A percentile compares a stretch with the other conserved stretches of the same genome.
Conservation (phyloP, 1,140 invertebrate species). For the Drosophila ogumai region DNA sequence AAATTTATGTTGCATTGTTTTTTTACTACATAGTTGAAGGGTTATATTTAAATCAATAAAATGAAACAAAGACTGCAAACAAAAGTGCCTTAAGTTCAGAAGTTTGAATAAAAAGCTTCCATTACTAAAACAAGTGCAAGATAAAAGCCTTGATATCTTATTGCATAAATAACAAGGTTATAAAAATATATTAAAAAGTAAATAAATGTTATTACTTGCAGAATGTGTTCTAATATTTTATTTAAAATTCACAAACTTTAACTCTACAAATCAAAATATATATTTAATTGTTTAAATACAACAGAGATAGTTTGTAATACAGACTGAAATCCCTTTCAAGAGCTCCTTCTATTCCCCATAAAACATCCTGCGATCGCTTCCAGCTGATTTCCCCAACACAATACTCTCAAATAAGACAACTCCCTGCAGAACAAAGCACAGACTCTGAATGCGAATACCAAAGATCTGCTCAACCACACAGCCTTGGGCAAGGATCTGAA, state of each 20-base stretch:
- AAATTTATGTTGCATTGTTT: too few relatives aligned
- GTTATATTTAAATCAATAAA: neutral
- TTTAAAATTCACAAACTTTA: neutral
- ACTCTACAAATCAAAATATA: too few relatives aligned
- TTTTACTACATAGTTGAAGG: too few relatives aligned
- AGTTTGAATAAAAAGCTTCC: too few relatives aligned
- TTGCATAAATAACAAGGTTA: too few relatives aligned
- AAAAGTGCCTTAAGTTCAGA: too few relatives aligned
- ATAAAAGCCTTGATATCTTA: neutral
- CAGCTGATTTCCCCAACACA: slow-evolving; percentile 41
- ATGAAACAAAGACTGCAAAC: too few relatives aligned
- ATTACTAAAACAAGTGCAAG: too few relatives aligned
- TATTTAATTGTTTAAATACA: neutral
- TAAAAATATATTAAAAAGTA: too few relatives aligned
- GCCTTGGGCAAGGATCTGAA: slow-evolving; percentile 34
- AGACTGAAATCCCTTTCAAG: neutral
- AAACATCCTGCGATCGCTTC: slow-evolving; percentile 12
- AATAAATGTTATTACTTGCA: too few relatives aligned
- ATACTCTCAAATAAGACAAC: slow-evolving; percentile 38
- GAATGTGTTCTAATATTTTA: too few relatives aligned
- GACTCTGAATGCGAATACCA: neutral
- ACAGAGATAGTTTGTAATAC: neutral
- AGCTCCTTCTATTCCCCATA: neutral
- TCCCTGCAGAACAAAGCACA: slow-evolving; percentile 14
- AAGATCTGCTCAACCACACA: slow-evolving; percentile 29